A percentile compares a stretch with the other conserved stretches of the same genome.
Evolutionary conservation across 1,140 invertebrate genomes (phyloP).

Genomic region (Bombus ignitus): DNA sequence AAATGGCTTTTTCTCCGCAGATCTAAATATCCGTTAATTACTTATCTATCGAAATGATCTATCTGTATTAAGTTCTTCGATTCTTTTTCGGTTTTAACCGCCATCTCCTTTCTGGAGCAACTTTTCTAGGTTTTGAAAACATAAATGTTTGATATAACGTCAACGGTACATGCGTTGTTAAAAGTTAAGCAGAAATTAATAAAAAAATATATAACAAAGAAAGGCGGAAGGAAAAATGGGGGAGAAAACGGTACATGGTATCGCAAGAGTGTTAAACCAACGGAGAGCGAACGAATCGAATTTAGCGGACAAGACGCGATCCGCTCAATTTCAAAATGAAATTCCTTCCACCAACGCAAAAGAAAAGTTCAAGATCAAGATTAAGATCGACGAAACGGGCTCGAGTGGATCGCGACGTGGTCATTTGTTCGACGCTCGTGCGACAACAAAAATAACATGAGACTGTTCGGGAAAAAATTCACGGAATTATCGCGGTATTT

Average conservation of each 20-base stretch:
- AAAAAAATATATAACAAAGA: background rate
- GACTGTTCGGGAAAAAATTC: constrained; percentile 44
- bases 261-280: background rate
- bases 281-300: background rate
- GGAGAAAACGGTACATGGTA: too few relatives aligned
- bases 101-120: too few relatives aligned
- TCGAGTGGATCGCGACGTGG: background rate
- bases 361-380: background rate
- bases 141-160: too few relatives aligned
- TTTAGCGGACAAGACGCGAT: background rate
- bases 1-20: background rate
- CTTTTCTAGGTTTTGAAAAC: too few relatives aligned
- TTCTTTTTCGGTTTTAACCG: background rate
- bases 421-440: background rate
- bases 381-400: background rate
- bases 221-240: too few relatives aligned
- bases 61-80: too few relatives aligned
- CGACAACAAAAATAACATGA: background rate
- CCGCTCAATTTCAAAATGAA: background rate
- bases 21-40: background rate
- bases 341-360: too few relatives aligned
- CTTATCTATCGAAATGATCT: too few relatives aligned
- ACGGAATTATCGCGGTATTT: constrained; percentile 58
- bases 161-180: too few relatives aligned
- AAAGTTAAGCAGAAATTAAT: background rate